Conservation (phyloP, 2,888 invertebrate species). For the Chaitophorus viminalis region DNA sequence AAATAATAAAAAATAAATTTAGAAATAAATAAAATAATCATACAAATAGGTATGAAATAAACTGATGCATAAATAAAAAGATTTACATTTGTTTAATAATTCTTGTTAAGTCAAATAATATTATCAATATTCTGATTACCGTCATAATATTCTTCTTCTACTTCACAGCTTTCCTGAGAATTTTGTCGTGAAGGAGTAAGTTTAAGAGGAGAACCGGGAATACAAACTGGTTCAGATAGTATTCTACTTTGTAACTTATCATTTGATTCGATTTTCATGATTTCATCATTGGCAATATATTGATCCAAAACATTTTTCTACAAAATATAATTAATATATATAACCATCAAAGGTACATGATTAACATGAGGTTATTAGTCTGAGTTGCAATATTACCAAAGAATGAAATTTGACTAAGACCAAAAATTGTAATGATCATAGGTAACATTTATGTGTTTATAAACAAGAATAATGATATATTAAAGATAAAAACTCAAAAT, state of each 20-base stretch:
- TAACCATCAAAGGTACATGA: background rate
- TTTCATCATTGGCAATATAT: conserved; percentile 35
- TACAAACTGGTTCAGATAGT: conserved; percentile 68
- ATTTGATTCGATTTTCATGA: conserved; percentile 34
- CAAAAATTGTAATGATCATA: background rate
- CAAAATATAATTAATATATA: background rate
- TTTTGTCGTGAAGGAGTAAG: conserved; percentile 66
- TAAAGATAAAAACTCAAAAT: background rate
- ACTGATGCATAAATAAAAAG: background rate
- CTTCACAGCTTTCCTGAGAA: conserved; percentile 66
- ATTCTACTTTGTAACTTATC: conserved; percentile 17
- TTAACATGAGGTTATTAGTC: background rate
- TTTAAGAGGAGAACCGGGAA: conserved; percentile 68
- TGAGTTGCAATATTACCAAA: background rate
- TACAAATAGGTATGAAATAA: background rate
- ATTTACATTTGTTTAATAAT: background rate
- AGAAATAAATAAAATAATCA: background rate
- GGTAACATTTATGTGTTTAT: background rate
- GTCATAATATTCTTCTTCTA: conserved; percentile 68
- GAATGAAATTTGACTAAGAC: background rate
- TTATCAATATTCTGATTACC: conserved; percentile 25
- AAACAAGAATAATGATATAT: background rate
- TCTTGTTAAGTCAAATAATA: background rate
- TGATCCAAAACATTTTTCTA: conserved; percentile 49
- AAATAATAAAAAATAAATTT: too few relatives aligned